These are phyloP conservation scores for Deilephila elpenor DNA, from an alignment of 2,888 invertebrate genomes.

Conservation along the genomic window DNA sequence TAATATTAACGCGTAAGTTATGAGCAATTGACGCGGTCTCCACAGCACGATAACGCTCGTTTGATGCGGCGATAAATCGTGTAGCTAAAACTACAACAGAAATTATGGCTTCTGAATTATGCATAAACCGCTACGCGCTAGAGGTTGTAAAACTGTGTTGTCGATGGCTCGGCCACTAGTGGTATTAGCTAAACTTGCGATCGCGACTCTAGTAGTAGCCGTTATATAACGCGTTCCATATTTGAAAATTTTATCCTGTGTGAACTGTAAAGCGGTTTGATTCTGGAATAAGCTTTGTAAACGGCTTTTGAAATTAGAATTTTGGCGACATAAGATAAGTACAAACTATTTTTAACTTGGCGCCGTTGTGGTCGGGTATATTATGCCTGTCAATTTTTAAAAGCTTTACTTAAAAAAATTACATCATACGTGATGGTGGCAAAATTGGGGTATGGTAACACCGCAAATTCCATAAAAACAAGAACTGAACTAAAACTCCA, in stretches of 20 bases:
- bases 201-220: background rate
- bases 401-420: background rate
- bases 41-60: constrained; percentile 52
- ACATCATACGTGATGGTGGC: too few relatives aligned
- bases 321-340: background rate
- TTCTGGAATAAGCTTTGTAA: background rate
- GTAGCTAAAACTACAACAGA: constrained; percentile 68
- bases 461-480: too few relatives aligned
- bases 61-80: constrained; percentile 73
- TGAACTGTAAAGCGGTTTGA: background rate
- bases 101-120: constrained; percentile 81
- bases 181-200: constrained; percentile 16
- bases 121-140: constrained; percentile 67
- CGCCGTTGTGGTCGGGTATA: background rate
- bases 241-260: background rate
- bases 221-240: background rate
- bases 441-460: too few relatives aligned
- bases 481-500: too few relatives aligned
- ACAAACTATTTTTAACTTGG: too few relatives aligned
- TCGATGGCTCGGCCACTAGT: constrained; percentile 22
- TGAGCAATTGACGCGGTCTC: constrained; percentile 50
- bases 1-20: constrained; percentile 37
- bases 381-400: background rate
- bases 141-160: constrained; percentile 70
- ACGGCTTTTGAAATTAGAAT: background rate